Evolutionary conservation across 2,888 invertebrate species (phyloP).

Genomic region (Hoplodrina blanda): DNA sequence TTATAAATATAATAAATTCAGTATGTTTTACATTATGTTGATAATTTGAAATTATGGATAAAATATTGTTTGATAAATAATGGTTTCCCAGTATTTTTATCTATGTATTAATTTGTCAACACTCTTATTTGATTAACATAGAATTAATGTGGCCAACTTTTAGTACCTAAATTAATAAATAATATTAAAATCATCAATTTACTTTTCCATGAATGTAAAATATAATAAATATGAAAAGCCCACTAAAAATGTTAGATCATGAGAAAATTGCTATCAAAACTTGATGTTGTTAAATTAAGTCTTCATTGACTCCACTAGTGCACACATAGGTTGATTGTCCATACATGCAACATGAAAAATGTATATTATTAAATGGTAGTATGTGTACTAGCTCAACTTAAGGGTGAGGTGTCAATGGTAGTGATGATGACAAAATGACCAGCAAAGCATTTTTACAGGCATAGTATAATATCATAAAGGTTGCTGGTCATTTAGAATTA

Average conservation of each 20-base stretch:
- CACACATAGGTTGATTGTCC: slow-evolving; percentile 49
- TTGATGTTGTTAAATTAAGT: neutral
- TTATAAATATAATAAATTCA: neutral
- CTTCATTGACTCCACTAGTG: slow-evolving; percentile 51
- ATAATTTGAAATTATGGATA: neutral
- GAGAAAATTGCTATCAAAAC: neutral
- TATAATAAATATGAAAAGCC: slow-evolving; percentile 1
- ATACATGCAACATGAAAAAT: slow-evolving; percentile 66
- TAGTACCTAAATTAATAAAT: slow-evolving; percentile 1
- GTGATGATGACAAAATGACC: slow-evolving; percentile 43
- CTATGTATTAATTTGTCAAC: neutral
- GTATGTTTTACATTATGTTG: slow-evolving; percentile 6
- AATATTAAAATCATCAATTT: neutral
- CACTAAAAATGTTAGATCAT: neutral
- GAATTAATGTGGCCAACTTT: slow-evolving; percentile 1
- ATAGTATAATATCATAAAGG: slow-evolving; percentile 7
- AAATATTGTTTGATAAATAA: neutral
- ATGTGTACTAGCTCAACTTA: slow-evolving; percentile 37
- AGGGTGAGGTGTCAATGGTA: slow-evolving; percentile 40
- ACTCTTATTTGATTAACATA: neutral
- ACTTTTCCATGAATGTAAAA: neutral
- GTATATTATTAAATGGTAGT: slow-evolving; percentile 51
- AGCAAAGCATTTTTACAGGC: slow-evolving; percentile 46
- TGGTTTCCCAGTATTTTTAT: neutral
- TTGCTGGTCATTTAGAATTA: slow-evolving; percentile 49